Evolutionary conservation across 2,797 vertebrate genomes (phyloP).

Genomic region (Propithecus deckenii): DNA sequence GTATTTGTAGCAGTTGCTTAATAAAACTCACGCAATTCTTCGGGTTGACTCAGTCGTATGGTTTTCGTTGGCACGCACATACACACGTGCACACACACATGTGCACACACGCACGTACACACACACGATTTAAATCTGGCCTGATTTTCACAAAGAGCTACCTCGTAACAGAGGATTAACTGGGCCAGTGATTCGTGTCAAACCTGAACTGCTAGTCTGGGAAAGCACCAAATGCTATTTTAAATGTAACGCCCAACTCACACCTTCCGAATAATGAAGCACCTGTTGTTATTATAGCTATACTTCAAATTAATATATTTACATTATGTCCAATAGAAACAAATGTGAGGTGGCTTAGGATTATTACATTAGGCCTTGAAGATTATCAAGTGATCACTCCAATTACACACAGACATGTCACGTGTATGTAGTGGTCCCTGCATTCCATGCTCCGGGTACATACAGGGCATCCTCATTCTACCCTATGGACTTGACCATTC

Average conservation of each 20-base stretch:
- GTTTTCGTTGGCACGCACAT: neutral
- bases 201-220: neutral
- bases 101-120: neutral
- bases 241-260: neutral
- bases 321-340: neutral
- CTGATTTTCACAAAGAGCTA: slow-evolving; percentile 10
- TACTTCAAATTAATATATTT: neutral
- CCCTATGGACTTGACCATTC: neutral
- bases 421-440: neutral
- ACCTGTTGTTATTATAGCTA: neutral
- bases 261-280: neutral
- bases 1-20: neutral
- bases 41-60: neutral
- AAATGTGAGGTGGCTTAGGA: neutral
- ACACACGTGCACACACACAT: neutral
- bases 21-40: neutral
- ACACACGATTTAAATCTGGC: neutral
- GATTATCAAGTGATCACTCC: neutral
- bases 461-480: neutral
- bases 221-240: neutral
- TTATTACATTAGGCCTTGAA: neutral
- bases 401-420: neutral
- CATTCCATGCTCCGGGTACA: neutral
- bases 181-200: neutral
- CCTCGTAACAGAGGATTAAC: neutral